Base-by-base conservation (phyloP, 2,888 invertebrate species). In the Cantharis lateralis region DNA sequence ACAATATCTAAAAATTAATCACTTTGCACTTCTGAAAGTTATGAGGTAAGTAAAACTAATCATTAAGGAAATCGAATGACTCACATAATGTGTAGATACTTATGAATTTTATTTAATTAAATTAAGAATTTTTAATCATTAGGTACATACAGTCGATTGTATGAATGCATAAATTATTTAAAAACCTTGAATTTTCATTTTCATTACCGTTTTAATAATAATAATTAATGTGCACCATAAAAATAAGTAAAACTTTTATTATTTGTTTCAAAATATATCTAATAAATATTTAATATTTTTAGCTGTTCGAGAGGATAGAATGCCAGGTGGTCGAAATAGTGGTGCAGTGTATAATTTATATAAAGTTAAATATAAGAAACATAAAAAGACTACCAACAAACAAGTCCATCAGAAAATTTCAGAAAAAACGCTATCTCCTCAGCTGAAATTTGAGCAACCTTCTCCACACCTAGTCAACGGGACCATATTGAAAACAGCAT, bases 291-390 rank as follows among this genome's bases (percentile, higher is more conserved):
- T 66, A 66, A 20, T 80, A 83, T 86, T 85, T n/a, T 73, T 89
- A 97, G 99, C 99, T 86, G 99, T 99, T 79, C 93, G 99, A 84
- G 99, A 99, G 89, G 99, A 99, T 89, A 92, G 99, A 84, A 99
- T 99, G 98, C 99, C 99, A n/a, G 99, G 99, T 62, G 99, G 99
- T 72, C 92, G 99, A 76, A 99, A 99, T 90, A 98, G 98, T 84
- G 98, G 98, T 82, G 98, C 98, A 81, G 98, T 99, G 79, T 99
- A 99, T 89, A 99, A 98, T 89, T 92, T 98, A 84, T 99, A 99
- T 91, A 99, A 99, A 93, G 97, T 98, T 71, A 98, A 98, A 91
- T 98, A 98, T 90, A 98, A 97, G 90, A 98, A 98, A 89, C 96
- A 98, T 91, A 97, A 97, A 92, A 95, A 97, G 89, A 92, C 93